Evolutionary conservation across 2,113 vertebrate genomes (phyloP).

Genomic region (Pollimyrus isidori): DNA sequence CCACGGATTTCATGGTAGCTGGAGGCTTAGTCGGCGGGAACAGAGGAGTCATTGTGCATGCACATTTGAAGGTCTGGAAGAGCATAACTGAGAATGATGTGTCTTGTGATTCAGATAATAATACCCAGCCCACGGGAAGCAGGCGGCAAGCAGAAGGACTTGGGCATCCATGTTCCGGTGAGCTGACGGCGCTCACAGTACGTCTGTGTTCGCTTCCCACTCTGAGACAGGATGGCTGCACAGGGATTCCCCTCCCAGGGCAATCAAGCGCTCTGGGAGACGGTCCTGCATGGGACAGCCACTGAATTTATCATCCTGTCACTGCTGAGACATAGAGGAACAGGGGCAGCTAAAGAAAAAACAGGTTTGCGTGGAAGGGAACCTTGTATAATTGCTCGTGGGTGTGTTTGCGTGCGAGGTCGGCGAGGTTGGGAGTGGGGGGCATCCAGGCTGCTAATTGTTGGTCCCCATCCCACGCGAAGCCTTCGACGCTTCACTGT

Average conservation of each 20-base stretch:
- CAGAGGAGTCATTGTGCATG: neutral
- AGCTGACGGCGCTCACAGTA: neutral
- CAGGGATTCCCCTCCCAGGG: conserved; percentile 36
- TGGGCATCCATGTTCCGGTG: neutral
- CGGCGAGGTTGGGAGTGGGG: neutral
- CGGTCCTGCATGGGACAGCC: neutral
- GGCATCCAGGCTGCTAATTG: neutral
- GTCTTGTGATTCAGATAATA: neutral
- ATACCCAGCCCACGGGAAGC: neutral
- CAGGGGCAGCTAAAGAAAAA: conserved; percentile 5
- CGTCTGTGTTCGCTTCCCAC: neutral
- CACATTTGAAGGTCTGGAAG: neutral
- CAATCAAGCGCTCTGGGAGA: neutral
- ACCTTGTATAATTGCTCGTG: neutral
- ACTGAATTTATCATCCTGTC: conserved; percentile 30
- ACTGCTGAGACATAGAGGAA: conserved; percentile 22
- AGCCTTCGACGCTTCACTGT: conserved; percentile 17
- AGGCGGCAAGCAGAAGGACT: neutral
- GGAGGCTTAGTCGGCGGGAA: neutral
- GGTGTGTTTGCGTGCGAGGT: neutral
- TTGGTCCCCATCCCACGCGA: too few species aligned
- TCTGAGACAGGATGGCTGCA: conserved; percentile 36
- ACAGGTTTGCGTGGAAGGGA: neutral
- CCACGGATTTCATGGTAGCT: neutral
- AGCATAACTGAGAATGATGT: neutral